Percentiles rank a stretch among this genome's conserved stretches.
These are phyloP conservation scores for Delphinus delphis DNA, from an alignment of 2,113 vertebrate genomes.

Conservation along the genomic window DNA sequence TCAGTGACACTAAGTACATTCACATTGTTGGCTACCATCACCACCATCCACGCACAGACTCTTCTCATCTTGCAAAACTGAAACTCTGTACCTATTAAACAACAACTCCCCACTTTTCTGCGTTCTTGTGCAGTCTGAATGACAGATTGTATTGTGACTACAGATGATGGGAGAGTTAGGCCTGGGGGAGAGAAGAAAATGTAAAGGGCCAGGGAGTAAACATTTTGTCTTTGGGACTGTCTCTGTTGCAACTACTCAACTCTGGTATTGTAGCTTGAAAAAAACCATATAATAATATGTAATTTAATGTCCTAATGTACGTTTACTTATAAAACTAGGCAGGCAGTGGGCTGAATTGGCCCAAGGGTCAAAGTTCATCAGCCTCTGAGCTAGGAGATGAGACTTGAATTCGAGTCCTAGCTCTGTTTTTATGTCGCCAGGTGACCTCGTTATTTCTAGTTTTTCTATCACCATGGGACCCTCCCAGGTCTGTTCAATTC, in stretches of 20 bases:
- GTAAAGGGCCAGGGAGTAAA: neutral
- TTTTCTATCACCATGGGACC: neutral
- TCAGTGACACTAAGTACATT: accelerated
- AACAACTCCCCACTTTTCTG: neutral
- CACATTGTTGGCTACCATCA: accelerated
- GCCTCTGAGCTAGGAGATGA: neutral
- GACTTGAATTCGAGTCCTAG: neutral
- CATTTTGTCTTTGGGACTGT: neutral
- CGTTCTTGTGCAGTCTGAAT: neutral
- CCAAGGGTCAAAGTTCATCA: neutral
- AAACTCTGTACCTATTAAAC: neutral
- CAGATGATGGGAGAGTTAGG: neutral
- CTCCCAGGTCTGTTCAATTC: neutral
- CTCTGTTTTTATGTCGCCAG: neutral
- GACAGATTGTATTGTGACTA: neutral
- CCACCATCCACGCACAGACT: accelerated
- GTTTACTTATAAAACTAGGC: neutral
- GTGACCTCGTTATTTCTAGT: neutral
- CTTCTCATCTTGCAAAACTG: neutral
- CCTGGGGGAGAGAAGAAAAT: neutral
- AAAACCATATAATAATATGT: neutral
- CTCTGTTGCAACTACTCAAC: neutral
- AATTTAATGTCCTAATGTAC: neutral
- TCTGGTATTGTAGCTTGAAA: neutral
- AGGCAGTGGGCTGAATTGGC: neutral